A percentile compares a stretch with the other conserved stretches of the same genome.
Evolutionary conservation across 2,797 vertebrate genomes (phyloP).

Genomic region (Kryptopterus vitreolus): DNA sequence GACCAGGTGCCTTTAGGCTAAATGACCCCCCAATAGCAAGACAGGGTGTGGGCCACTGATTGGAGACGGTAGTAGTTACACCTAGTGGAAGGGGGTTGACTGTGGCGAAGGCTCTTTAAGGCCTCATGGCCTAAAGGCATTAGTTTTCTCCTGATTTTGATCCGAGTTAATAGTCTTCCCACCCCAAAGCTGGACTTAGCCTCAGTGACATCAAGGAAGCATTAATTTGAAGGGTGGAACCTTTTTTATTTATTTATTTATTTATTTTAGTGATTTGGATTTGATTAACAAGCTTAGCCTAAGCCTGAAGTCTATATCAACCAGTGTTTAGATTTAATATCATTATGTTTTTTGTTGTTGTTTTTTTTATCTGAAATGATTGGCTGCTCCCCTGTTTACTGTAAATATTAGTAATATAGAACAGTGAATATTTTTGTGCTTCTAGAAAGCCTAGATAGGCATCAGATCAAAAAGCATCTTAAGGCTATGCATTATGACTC

Average conservation of each 20-base stretch:
- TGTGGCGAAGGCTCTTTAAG: slow-evolving; percentile 64
- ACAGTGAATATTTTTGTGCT: not conserved
- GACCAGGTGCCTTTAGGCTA: slow-evolving; percentile 35
- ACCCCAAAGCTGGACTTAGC: slow-evolving; percentile 26
- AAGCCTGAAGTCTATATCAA: not conserved
- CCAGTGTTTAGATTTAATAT: not conserved
- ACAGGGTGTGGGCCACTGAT: slow-evolving; percentile 68
- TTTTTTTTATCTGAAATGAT: not conserved
- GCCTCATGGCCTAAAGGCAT: slow-evolving; percentile 42
- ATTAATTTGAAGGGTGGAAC: not conserved
- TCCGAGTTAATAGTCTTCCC: slow-evolving; percentile 48
- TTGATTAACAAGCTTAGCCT: not conserved
- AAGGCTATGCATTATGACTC: not conserved
- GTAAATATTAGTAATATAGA: not conserved
- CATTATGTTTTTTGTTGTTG: not conserved
- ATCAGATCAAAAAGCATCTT: not conserved
- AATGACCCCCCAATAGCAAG: slow-evolving; percentile 22
- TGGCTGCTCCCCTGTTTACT: not conserved
- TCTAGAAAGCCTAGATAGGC: not conserved
- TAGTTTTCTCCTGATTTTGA: slow-evolving; percentile 42
- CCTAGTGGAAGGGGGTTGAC: slow-evolving; percentile 59
- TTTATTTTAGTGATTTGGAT: not conserved
- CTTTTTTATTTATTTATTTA: too few relatives aligned
- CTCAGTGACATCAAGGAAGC: not conserved
- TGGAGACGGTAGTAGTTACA: slow-evolving; percentile 64